These are phyloP conservation scores for Cynopterus brachyotis DNA, from an alignment of 2,113 vertebrate species.

Conservation along the genomic window DNA sequence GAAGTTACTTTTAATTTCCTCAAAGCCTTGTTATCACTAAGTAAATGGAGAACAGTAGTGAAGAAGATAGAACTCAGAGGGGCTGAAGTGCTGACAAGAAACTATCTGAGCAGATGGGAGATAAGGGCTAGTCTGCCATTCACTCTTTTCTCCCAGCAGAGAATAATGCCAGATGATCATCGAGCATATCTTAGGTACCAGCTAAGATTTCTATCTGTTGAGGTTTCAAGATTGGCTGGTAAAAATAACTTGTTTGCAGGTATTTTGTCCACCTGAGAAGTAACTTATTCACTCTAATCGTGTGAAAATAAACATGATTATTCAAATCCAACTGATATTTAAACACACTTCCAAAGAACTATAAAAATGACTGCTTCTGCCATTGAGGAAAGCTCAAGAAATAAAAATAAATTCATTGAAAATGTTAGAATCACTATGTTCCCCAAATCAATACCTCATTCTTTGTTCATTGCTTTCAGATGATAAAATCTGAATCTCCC, in stretches of 20 bases:
- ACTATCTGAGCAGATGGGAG: background rate
- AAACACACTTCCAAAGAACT: background rate
- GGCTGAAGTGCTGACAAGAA: background rate
- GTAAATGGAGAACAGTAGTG: background rate
- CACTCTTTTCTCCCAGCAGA: background rate
- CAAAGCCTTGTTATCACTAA: background rate
- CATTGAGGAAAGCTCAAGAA: background rate
- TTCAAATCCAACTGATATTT: background rate
- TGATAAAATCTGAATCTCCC: background rate
- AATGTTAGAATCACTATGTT: background rate
- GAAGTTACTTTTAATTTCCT: background rate
- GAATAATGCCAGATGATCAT: background rate
- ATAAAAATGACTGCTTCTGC: background rate
- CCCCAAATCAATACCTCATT: background rate
- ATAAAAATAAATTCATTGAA: background rate
- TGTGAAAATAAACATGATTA: background rate
- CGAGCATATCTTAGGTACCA: background rate
- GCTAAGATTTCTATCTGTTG: background rate
- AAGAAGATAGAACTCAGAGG: background rate
- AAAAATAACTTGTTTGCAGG: background rate
- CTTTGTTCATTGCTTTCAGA: background rate
- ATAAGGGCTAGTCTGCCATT: background rate
- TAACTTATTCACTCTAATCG: background rate
- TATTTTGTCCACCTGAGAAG: background rate
- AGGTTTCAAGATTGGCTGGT: background rate